Evolutionary conservation across 2,797 vertebrate genomes (phyloP).

Genomic region (Emydoidea blandingii): DNA sequence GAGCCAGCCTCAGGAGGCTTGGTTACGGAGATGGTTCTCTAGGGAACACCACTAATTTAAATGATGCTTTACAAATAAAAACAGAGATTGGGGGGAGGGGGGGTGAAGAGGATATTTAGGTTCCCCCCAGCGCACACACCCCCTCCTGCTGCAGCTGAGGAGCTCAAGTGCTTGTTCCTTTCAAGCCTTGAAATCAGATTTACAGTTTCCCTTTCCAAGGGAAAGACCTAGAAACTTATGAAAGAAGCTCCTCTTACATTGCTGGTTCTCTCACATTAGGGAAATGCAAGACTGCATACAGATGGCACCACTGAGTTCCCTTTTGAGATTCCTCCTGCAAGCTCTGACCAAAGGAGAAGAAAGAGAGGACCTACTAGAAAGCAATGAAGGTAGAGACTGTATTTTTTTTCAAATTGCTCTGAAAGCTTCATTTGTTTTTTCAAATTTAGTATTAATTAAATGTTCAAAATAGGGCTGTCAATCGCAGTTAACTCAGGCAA

Average conservation of each 20-base stretch:
- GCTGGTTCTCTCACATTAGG: neutral
- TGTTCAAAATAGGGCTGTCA: neutral
- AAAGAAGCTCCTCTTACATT: neutral
- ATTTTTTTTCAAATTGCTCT: neutral
- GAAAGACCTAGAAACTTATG: neutral
- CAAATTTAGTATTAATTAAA: neutral
- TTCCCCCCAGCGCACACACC: neutral
- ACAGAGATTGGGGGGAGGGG: neutral
- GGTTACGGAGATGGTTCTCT: rapidly evolving
- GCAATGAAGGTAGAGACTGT: neutral
- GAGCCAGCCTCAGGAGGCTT: neutral
- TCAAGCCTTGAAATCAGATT: neutral
- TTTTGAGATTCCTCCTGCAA: neutral
- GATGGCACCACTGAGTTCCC: neutral
- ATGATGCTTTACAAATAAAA: neutral
- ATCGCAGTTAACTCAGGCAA: neutral
- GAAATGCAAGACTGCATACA: neutral
- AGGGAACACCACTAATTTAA: neutral
- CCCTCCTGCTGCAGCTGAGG: neutral
- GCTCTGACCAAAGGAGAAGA: neutral
- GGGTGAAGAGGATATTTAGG: neutral
- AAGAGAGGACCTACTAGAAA: neutral
- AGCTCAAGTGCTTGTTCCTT: neutral
- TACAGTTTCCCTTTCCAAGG: neutral
- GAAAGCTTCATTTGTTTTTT: neutral